Evolutionary conservation across 2,797 vertebrate genomes (phyloP).

Genomic region (Crotalus adamanteus): DNA sequence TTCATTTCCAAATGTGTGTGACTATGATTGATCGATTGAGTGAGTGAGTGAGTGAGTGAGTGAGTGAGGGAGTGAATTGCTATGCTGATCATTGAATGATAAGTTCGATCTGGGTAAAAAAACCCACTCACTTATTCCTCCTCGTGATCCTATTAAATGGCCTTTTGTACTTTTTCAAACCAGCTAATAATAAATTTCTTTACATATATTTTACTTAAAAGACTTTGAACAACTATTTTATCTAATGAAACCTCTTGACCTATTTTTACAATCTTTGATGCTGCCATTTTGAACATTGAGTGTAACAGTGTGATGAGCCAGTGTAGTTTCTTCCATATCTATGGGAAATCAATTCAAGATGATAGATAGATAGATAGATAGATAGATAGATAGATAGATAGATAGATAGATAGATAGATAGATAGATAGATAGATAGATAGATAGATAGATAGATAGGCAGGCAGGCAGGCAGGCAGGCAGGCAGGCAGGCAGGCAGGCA

Average conservation of each 20-base stretch:
- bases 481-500: no score
- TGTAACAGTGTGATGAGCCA: neutral
- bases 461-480: fast-evolving
- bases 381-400: no score
- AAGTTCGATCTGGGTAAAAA: neutral
- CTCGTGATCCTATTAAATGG: neutral
- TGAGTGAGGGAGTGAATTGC: no score
- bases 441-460: no score
- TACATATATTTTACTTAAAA: neutral
- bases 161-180: neutral
- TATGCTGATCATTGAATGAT: neutral
- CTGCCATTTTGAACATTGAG: neutral
- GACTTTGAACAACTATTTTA: neutral
- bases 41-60: no score
- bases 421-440: no score
- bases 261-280: neutral
- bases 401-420: no score
- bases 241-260: neutral
- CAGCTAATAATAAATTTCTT: neutral
- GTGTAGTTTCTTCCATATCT: neutral
- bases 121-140: no score
- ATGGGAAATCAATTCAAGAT: neutral
- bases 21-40: neutral
- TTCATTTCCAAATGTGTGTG: neutral
- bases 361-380: neutral